phyloP scores from a whole-genome alignment of 2,888 invertebrate species.

The Prosopocoilus inquinatus region DNA sequence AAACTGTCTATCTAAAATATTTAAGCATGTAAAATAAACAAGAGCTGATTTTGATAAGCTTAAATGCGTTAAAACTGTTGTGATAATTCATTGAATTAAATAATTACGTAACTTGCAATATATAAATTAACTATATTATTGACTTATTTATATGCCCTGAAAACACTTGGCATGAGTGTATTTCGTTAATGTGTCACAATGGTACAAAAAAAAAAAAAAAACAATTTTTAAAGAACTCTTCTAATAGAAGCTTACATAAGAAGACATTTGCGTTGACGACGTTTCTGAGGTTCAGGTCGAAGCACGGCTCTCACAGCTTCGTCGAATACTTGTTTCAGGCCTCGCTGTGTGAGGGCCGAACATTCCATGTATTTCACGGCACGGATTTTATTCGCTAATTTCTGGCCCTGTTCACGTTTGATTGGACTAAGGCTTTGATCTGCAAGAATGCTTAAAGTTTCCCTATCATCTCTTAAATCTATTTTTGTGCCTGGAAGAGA shows the following conservation, averaged over 20 bases:
- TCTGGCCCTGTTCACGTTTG: slow-evolving; percentile 96
- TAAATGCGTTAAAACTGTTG: too few species aligned
- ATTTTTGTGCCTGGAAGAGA: slow-evolving; percentile 87
- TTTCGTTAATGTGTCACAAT: slow-evolving; percentile 12
- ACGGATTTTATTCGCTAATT: slow-evolving; percentile 96
- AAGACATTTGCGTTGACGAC: slow-evolving; percentile 87
- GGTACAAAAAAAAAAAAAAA: not conserved
- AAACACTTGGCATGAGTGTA: slow-evolving; percentile 18
- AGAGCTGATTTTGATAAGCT: too few species aligned
- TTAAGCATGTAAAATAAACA: too few species aligned
- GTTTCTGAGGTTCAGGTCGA: slow-evolving; percentile 93
- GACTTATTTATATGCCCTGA: slow-evolving; percentile 20
- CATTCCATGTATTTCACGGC: slow-evolving; percentile 99
- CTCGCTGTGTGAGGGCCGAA: slow-evolving; percentile 97
- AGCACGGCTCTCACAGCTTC: slow-evolving; percentile 97
- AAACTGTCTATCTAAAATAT: too few species aligned
- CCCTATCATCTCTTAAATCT: slow-evolving; percentile 96
- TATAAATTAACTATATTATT: slow-evolving; percentile 19
- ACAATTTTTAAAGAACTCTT: not conserved
- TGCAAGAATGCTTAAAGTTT: slow-evolving; percentile 85
- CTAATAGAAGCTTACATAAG: slow-evolving; percentile 41
- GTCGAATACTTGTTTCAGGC: slow-evolving; percentile 97
- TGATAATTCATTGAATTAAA: not conserved
- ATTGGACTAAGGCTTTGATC: slow-evolving; percentile 95
- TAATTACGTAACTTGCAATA: slow-evolving; percentile 1